Evolutionary conservation across 2,888 invertebrate species (phyloP).

Genomic region (Scaptomyza tumidula): DNA sequence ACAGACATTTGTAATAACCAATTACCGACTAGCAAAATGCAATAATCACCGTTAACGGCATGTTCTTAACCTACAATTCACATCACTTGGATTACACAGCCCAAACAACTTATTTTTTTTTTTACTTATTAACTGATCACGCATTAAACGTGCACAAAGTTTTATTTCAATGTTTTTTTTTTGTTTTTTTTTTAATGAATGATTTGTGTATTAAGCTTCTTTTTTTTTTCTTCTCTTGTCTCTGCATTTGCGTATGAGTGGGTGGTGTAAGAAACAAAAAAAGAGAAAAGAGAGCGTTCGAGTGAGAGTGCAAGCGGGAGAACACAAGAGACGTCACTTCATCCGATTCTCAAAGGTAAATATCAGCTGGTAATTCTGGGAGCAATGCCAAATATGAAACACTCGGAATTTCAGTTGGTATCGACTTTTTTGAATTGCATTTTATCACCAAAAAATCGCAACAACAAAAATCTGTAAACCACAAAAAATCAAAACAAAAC

Average conservation of each 20-base stretch:
- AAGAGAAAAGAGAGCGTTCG: not conserved
- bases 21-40: slow-evolving; percentile 36
- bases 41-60: slow-evolving; percentile 39
- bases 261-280: too few relatives aligned
- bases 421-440: slow-evolving; percentile 85
- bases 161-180: slow-evolving; percentile 33
- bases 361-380: slow-evolving; percentile 99
- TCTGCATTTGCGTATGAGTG: slow-evolving; percentile 13
- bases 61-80: slow-evolving; percentile 47
- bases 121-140: slow-evolving; percentile 34
- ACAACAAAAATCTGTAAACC: slow-evolving; percentile 13
- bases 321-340: slow-evolving; percentile 49
- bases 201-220: slow-evolving; percentile 3
- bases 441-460: slow-evolving; percentile 72
- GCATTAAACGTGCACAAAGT: slow-evolving; percentile 44
- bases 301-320: slow-evolving; percentile 8
- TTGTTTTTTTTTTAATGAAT: not conserved
- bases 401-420: slow-evolving; percentile 96
- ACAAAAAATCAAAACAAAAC: slow-evolving; percentile 10
- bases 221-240: slow-evolving; percentile 8
- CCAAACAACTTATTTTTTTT: slow-evolving; percentile 2
- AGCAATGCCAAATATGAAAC: slow-evolving; percentile 85
- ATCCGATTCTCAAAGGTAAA: slow-evolving; percentile 87
- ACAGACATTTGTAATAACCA: not conserved
- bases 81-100: slow-evolving; percentile 30